Base-by-base conservation (phyloP, 1,140 invertebrate species). In the Trachymyrmex cornetzi region DNA sequence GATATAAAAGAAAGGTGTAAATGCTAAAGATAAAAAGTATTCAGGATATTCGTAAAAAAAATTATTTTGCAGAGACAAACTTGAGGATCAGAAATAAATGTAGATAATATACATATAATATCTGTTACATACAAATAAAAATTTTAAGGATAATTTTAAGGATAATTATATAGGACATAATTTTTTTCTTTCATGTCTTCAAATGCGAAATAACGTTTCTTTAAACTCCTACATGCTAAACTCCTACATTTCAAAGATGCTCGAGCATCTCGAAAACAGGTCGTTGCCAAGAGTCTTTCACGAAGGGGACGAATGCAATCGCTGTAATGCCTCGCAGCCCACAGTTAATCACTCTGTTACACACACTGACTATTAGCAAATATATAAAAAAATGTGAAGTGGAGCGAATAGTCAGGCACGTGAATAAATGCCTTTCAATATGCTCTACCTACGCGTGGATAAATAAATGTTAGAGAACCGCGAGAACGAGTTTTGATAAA, bases 381-480 rank as follows among this genome's bases (percentile, higher is more conserved):
- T 64, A 30, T 57, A 57, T 34, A 50, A 77, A n/a, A 19, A 64
- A 48, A 79, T 38, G 11, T 12, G 34, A 81, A 81, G 22, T 55
- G 30, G 30, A 44, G 9, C 27, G 14, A 57, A 38, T 9, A 19
- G 14, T n/a, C 48, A 16, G 14, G 14, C 22, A 55, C n/a, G 48
- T 14, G 9, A 38, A 57, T 24, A 38, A 71, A 57, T 34, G 11
- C 1, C 38, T 44, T 7, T 7, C 9, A 30, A 19, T 50, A 14
- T n/a, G 48, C 48, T 64, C 44, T 12, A 66, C 22, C 48, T 48
- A 80, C 48, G 6, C 27, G 12, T 9, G 19, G 6, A 64, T 63
- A 67, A 66, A 44, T 63, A 38, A 61, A 69, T 69, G 22, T 55
- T 24, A 24, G 27, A 22, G n/a, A 27, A 16, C n/a, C 48, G 14